Conservation (phyloP, 1,140 invertebrate species). For the Aphelinus certus region DNA sequence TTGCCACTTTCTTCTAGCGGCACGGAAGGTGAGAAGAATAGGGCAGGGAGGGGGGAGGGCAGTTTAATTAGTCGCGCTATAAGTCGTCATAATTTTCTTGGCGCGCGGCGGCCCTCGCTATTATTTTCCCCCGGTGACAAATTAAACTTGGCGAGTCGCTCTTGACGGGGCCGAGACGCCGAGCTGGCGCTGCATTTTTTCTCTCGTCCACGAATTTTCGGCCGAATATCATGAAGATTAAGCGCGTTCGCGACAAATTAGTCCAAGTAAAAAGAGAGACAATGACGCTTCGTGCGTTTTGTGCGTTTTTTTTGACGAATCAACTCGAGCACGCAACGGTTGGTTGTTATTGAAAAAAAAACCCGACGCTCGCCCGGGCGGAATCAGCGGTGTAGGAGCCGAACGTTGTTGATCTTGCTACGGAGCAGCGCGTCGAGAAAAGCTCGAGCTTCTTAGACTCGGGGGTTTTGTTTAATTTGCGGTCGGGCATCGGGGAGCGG, state of each 20-base stretch:
- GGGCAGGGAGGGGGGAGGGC: neutral
- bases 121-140: too few relatives aligned
- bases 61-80: constrained; percentile 19
- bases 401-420: too few relatives aligned
- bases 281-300: too few relatives aligned
- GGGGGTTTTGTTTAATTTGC: constrained; percentile 11
- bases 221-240: too few relatives aligned
- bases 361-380: too few relatives aligned
- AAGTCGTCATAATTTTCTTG: constrained; percentile 22
- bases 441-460: neutral
- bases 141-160: too few relatives aligned
- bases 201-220: neutral
- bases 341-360: neutral
- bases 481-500: neutral
- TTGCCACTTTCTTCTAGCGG: neutral
- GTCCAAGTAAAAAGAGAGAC: too few relatives aligned
- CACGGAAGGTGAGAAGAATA: neutral
- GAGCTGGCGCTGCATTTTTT: neutral
- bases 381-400: too few relatives aligned
- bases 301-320: neutral
- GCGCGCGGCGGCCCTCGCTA: neutral
- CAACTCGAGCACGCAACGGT: neutral
- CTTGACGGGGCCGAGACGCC: too few relatives aligned
- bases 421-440: too few relatives aligned
- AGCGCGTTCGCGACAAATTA: too few relatives aligned